A percentile compares a stretch with the other conserved stretches of the same genome.
Conservation (phyloP, 2,797 vertebrate genomes). For the Tragelaphus eurycerus region DNA sequence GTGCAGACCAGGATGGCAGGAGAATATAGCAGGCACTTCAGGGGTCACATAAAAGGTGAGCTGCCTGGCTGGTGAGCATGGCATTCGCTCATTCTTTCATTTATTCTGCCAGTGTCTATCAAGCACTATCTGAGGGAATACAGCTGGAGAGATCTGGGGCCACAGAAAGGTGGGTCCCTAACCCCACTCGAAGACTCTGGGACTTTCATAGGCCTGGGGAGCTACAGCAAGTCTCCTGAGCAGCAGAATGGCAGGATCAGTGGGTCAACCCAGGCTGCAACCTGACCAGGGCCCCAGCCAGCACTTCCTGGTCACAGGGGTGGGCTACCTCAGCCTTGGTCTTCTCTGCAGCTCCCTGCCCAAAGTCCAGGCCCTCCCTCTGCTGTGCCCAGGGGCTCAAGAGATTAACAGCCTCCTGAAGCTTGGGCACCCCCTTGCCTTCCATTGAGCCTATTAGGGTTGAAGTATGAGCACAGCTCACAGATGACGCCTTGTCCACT, state of each 20-base stretch:
- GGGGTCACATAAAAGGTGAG: background rate
- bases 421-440: background rate
- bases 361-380: background rate
- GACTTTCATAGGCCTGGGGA: background rate
- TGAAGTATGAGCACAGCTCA: background rate
- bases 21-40: background rate
- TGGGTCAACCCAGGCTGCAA: background rate
- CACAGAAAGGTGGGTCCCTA: background rate
- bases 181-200: background rate
- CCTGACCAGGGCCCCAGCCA: background rate
- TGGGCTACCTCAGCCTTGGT: background rate
- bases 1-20: background rate
- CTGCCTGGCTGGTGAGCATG: background rate
- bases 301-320: background rate
- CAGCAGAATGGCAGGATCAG: too few relatives aligned
- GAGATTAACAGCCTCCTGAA: background rate
- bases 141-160: background rate
- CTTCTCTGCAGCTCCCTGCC: background rate
- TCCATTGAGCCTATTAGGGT: fast-evolving
- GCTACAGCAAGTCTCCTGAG: background rate
- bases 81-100: background rate
- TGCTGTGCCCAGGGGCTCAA: background rate
- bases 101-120: background rate
- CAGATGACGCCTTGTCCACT: background rate
- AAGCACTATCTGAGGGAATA: background rate